Base-by-base conservation (phyloP, 2,113 vertebrate genomes). In the Poeciliopsis prolifica region DNA sequence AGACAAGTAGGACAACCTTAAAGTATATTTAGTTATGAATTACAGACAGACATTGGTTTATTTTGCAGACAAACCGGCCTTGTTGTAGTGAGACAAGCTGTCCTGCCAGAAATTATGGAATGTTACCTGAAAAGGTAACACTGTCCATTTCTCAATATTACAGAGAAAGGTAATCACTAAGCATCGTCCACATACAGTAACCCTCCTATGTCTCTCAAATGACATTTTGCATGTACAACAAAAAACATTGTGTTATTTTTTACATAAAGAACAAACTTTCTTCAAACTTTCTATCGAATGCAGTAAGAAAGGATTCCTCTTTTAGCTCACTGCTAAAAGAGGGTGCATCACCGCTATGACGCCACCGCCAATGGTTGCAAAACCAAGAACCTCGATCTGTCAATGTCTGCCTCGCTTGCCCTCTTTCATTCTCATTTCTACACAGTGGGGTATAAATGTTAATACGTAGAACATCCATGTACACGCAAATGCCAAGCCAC, bases 401-500 rank as follows among this genome's bases (percentile, higher is more conserved):
- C 88, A 89, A 19, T 82, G 74, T 86, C 84, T 83, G 75, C 80
- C 81, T 81, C 81, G 75, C 37, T 70, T 81, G 73, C 75, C 84
- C 77, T 80, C 72, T 79, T 67, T 64, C 77, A 72, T 54, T 72
- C 35, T 77, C 70, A 76, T 79, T 89, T 78, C 75, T 66, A 48
- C 84, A 78, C 87, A 83, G 76, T 70, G 26, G 74, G 74, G 74
- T 72, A 78, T 78, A 76, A 84, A 86, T 88, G 85, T 88, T 90
- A 91, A 91, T 80, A 86, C 72, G 86, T 72, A 65, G 54, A 79
- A 67, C 61, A 70, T 76, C 65, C 85, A 82, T 61, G 30, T 61
- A 78, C 82, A 75, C 69, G 12, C 37, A 58, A 64, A 67, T 13
- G 63, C 31, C 35, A 26, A 74, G 78, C 82, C 85, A 83, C 77